phyloP scores from a whole-genome alignment of 2,797 vertebrate genomes.

The Buphagus erythrorhynchus region DNA sequence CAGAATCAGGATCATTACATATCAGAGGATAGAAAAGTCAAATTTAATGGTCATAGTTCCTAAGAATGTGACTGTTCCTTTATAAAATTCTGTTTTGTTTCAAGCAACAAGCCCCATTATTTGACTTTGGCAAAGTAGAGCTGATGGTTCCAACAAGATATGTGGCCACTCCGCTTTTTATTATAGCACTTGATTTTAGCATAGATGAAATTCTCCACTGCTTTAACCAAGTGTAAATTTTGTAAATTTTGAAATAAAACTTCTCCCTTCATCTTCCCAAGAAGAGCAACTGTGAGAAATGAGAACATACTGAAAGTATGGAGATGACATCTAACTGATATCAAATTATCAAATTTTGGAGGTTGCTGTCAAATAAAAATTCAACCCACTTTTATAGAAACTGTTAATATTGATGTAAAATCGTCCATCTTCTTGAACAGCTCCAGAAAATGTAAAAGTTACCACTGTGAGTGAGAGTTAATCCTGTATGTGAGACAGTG shows the following conservation, averaged over 20 bases:
- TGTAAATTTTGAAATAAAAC: not conserved
- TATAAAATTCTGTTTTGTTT: not conserved
- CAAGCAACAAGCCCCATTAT: not conserved
- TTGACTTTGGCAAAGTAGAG: not conserved
- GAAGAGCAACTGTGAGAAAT: not conserved
- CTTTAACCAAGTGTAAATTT: not conserved
- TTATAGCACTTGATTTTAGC: not conserved
- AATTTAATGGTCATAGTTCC: not conserved
- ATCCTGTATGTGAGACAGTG: not conserved
- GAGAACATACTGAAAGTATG: not conserved
- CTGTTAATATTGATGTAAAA: constrained; percentile 17
- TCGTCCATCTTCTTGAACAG: not conserved
- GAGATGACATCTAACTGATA: not conserved
- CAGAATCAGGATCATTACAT: not conserved
- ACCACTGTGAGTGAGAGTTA: not conserved
- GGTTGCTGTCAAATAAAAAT: not conserved
- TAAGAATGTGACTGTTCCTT: not conserved
- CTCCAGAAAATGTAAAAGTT: not conserved
- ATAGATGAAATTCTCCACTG: not conserved
- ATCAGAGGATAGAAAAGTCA: not conserved
- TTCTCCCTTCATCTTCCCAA: not conserved
- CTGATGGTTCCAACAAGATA: not conserved
- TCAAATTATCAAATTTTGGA: not conserved
- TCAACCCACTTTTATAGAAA: not conserved
- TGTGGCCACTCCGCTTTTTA: not conserved